phyloP scores from a whole-genome alignment of 1,140 invertebrate species.

The Colletes latitarsis region DNA sequence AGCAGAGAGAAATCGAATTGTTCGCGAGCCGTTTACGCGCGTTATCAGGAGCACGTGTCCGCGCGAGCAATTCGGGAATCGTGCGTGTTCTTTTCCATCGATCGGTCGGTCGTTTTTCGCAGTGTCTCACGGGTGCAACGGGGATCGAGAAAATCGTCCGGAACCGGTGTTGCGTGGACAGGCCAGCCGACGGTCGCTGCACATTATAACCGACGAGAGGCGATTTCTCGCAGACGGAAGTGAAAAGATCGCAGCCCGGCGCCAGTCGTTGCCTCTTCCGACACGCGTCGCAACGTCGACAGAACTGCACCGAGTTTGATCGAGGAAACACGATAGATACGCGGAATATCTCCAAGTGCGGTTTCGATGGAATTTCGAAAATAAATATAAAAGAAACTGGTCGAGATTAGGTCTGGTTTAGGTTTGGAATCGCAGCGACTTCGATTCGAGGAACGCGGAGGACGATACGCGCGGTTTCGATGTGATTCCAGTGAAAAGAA shows the following conservation, averaged over 20 bases:
- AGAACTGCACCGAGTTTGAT: neutral
- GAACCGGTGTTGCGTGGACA: constrained; percentile 46
- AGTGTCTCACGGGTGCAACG: neutral
- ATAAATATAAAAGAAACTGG: too few relatives aligned
- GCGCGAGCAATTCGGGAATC: neutral
- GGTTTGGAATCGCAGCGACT: too few relatives aligned
- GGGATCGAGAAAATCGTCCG: constrained; percentile 7
- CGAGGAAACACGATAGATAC: too few relatives aligned
- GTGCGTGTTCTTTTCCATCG: constrained; percentile 2
- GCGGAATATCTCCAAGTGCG: too few relatives aligned
- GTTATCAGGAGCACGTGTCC: constrained; percentile 21
- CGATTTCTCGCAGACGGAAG: constrained; percentile 49
- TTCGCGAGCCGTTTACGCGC: neutral
- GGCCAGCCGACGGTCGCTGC: constrained; percentile 18
- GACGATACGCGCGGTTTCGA: too few relatives aligned
- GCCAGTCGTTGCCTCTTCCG: constrained; percentile 9
- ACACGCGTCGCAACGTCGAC: neutral
- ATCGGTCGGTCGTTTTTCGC: neutral
- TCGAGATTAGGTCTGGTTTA: too few relatives aligned
- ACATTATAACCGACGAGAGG: constrained; percentile 17
- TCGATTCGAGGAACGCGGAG: too few relatives aligned
- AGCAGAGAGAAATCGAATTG: neutral
- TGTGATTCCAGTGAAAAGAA: too few relatives aligned
- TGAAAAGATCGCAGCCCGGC: constrained; percentile 22
- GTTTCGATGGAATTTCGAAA: too few relatives aligned